phyloP scores from a whole-genome alignment of 2,888 invertebrate genomes.

The Parascotia fuliginaria region DNA sequence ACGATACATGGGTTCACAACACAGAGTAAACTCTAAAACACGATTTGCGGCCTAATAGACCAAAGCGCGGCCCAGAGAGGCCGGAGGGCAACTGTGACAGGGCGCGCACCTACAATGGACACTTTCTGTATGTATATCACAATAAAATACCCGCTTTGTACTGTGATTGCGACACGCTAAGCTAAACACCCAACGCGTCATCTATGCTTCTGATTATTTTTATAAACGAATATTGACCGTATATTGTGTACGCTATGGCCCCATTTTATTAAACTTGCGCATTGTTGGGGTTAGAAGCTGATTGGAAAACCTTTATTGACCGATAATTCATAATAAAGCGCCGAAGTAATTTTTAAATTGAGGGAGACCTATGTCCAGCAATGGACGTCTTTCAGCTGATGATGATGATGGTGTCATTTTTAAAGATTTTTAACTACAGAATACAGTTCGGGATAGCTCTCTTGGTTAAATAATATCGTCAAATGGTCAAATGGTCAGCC shows the following conservation, averaged over 20 bases:
- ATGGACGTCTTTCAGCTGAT: no score
- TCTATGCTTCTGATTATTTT: conserved; percentile 57
- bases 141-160: conserved; percentile 83
- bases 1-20: conserved; percentile 31
- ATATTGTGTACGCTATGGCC: conserved; percentile 31
- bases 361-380: no score
- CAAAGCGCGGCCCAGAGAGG: conserved; percentile 65
- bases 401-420: no score
- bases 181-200: conserved; percentile 72
- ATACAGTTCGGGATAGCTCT: no score
- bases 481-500: no score
- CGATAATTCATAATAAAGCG: background rate
- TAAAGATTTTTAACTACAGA: no score
- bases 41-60: conserved; percentile 56
- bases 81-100: conserved; percentile 79
- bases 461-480: no score
- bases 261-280: conserved; percentile 5
- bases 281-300: conserved; percentile 1
- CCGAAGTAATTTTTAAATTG: no score
- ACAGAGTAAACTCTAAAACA: conserved; percentile 44
- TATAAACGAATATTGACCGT: conserved; percentile 53
- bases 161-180: conserved; percentile 80
- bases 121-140: conserved; percentile 81
- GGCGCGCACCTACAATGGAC: conserved; percentile 73
- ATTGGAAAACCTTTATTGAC: background rate